A percentile compares a stretch with the other conserved stretches of the same genome.
phyloP scores from a whole-genome alignment of 2,113 vertebrate species.

The Dryoscopus gambensis region DNA sequence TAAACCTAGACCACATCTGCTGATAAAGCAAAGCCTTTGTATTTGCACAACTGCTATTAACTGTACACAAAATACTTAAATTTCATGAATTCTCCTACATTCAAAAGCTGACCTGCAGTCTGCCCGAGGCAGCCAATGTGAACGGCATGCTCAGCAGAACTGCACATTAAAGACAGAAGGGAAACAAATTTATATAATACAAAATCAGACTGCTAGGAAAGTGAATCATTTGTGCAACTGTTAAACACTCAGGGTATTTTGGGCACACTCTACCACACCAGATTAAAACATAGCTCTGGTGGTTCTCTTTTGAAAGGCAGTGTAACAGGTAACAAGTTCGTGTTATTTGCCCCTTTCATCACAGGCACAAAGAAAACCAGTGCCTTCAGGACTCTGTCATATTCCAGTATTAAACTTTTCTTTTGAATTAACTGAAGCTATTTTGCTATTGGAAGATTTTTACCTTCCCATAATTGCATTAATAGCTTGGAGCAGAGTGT shows the following conservation, averaged over 20 bases:
- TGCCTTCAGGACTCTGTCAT: neutral
- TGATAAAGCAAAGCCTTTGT: conserved; percentile 56
- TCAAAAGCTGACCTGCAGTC: conserved; percentile 23
- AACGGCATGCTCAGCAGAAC: conserved; percentile 25
- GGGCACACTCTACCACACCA: neutral
- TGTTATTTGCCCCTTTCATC: neutral
- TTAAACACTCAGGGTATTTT: neutral
- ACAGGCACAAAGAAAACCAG: rapidly evolving
- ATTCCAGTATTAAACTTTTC: neutral
- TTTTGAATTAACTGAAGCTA: neutral
- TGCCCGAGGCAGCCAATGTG: neutral
- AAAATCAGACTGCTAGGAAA: conserved; percentile 21
- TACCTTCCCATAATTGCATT: neutral
- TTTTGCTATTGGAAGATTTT: neutral
- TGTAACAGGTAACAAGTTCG: rapidly evolving
- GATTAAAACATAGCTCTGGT: neutral
- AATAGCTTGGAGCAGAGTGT: neutral
- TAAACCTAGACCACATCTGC: conserved; percentile 42
- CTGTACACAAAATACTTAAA: conserved; percentile 31
- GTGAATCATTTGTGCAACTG: neutral
- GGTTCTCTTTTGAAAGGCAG: neutral
- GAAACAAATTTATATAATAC: conserved; percentile 3
- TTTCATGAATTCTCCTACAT: conserved; percentile 21
- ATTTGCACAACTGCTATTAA: conserved; percentile 6
- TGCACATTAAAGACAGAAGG: neutral